These are phyloP conservation scores for Parazoanthus darwini DNA, from an alignment of 92 coral and sea anemone species.

Conservation along the genomic window DNA sequence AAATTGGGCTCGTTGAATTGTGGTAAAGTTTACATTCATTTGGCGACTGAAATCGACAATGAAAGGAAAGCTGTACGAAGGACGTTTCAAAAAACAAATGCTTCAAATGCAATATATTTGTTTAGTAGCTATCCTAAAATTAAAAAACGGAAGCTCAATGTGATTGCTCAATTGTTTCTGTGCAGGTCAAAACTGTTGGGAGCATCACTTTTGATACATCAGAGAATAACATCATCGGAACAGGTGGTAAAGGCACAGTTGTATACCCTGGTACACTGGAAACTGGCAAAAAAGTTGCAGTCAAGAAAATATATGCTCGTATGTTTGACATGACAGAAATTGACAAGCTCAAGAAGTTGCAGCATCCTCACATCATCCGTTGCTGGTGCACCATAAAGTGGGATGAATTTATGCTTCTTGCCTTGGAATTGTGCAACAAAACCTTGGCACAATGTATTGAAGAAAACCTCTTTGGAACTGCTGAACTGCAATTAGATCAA, in stretches of 20 bases:
- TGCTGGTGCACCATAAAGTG: neutral
- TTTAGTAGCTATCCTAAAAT: neutral
- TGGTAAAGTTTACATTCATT: too few relatives aligned
- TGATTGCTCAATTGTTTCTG: neutral
- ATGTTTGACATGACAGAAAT: slow-evolving; percentile 11
- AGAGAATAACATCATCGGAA: slow-evolving; percentile 5
- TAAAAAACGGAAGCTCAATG: neutral
- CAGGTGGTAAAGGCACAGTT: slow-evolving; percentile 28
- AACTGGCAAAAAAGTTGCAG: slow-evolving; percentile 7
- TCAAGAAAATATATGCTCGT: neutral
- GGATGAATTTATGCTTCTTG: slow-evolving; percentile 22
- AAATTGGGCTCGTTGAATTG: too few relatives aligned
- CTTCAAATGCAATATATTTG: too few relatives aligned
- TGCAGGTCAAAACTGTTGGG: neutral
- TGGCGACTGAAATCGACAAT: too few relatives aligned
- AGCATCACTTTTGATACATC: slow-evolving; percentile 20
- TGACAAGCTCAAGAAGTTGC: neutral
- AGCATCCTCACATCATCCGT: slow-evolving; percentile 10
- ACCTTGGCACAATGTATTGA: slow-evolving; percentile 22
- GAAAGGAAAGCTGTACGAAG: too few relatives aligned
- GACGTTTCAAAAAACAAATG: too few relatives aligned
- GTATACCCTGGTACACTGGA: slow-evolving; percentile 16
- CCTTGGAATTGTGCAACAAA: slow-evolving; percentile 20
- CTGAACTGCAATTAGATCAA: slow-evolving; percentile 3
- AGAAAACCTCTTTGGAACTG: slow-evolving; percentile 18